These are phyloP conservation scores for Climacteris rufus DNA, from an alignment of 2,113 vertebrate genomes.

Conservation along the genomic window DNA sequence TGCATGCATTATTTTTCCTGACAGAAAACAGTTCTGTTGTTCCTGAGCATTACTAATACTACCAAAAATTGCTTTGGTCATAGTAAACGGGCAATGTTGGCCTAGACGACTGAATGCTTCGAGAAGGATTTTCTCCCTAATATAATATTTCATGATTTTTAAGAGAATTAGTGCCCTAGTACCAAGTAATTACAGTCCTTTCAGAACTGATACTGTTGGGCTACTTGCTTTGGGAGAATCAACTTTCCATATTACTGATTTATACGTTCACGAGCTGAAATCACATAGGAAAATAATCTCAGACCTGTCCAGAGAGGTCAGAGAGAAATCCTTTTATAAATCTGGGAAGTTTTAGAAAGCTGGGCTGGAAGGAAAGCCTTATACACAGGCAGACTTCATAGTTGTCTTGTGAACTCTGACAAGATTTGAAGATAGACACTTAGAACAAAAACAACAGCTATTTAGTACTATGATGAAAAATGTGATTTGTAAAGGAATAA, in stretches of 20 bases:
- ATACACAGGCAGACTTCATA: not conserved
- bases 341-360: not conserved
- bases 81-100: not conserved
- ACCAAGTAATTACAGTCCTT: not conserved
- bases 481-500: not conserved
- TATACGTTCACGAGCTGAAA: accelerated
- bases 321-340: not conserved
- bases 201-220: not conserved
- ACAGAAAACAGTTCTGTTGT: not conserved
- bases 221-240: not conserved
- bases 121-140: not conserved
- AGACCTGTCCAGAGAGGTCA: not conserved
- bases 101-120: not conserved
- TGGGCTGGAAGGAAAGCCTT: not conserved
- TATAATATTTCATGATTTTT: not conserved
- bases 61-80: not conserved
- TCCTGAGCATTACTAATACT: not conserved
- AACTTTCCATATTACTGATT: not conserved
- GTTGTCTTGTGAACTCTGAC: not conserved
- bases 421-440: not conserved
- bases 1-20: not conserved
- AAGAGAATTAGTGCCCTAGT: not conserved
- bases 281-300: not conserved
- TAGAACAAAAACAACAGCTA: not conserved
- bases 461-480: not conserved